Base-by-base conservation (phyloP, 1,140 invertebrate genomes). In the Phenacoccus solenopsis region DNA sequence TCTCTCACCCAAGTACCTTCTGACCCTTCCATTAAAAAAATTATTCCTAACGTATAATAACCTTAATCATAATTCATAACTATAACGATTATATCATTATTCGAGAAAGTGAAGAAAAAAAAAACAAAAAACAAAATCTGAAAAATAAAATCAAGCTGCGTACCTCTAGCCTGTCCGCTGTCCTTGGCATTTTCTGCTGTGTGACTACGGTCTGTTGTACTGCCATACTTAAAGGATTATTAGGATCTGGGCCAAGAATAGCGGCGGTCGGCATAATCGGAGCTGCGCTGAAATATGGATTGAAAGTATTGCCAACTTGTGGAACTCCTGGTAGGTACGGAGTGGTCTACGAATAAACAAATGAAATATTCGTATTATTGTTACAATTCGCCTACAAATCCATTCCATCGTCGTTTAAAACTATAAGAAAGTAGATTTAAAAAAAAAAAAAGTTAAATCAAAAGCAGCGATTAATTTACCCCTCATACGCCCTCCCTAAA, bases 91-190 rank as follows among this genome's bases (percentile, higher is more conserved):
- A n/a, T n/a, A n/a, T n/a, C n/a, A n/a, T n/a, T n/a, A n/a, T n/a
- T n/a, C n/a, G n/a, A n/a, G 56, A 24, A 64, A 64, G 25, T 10
- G 16, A 64, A 64, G 4, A 24, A 5, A 64, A 24, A 64, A 27
- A 25, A 22, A 22, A 64, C 4, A 25, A 64, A 27, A 64, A 5
- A 64, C 59, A 1, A 27, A 25, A n/a, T 38, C n/a, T 9, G 32
- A 64, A 64, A 64, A 64, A 64, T 22, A 59, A 20, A 10, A 59
- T 20, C 16, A 59, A 59, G 56, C 13, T 59, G 67, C 69, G 84
- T 88, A 96, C 94, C 92, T 96, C 94, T 82, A 96, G 88, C 83
- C 94, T 86, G 83, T 96, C 94, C 78, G 92, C 92, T 64, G 59
- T 64, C 79, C 94, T 87, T 72, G 91, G 90, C 84, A 95, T 85